Conservation (phyloP, 1,140 invertebrate genomes). For the Nautilus pompilius region DNA sequence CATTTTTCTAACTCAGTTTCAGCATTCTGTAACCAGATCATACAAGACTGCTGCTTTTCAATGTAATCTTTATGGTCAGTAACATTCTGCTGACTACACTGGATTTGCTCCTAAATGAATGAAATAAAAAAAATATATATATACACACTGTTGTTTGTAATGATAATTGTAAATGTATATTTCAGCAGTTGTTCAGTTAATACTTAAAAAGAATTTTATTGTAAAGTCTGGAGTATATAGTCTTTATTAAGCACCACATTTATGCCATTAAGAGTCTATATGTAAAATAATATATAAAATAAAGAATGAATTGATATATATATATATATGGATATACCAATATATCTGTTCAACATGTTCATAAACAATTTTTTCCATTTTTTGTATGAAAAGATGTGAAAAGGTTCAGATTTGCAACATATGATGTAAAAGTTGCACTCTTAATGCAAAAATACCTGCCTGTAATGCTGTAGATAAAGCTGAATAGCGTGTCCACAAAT, state of each 20-base stretch:
- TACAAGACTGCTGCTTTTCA: conserved; percentile 42
- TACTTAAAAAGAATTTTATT: too few species aligned
- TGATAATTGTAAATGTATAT: too few species aligned
- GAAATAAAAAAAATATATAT: background rate
- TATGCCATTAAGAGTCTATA: too few species aligned
- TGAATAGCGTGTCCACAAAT: conserved; percentile 74
- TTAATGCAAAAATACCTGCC: conserved; percentile 23
- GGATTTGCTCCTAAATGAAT: conserved; percentile 37
- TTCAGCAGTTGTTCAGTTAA: too few species aligned
- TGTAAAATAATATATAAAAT: too few species aligned
- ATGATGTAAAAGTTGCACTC: too few species aligned
- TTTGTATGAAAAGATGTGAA: background rate
- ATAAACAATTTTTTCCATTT: background rate
- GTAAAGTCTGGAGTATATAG: too few species aligned
- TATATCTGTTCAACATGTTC: background rate
- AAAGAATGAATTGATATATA: too few species aligned
- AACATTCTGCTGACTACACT: conserved; percentile 43
- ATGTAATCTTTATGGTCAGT: conserved; percentile 43
- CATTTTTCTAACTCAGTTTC: conserved; percentile 65
- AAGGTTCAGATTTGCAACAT: background rate
- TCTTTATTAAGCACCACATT: too few species aligned
- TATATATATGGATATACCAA: too few species aligned
- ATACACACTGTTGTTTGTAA: too few species aligned
- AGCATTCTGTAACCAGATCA: conserved; percentile 65
- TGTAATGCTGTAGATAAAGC: conserved; percentile 58